Evolutionary conservation across 1,140 invertebrate species (phyloP).

Genomic region (Drosophila sp.): DNA sequence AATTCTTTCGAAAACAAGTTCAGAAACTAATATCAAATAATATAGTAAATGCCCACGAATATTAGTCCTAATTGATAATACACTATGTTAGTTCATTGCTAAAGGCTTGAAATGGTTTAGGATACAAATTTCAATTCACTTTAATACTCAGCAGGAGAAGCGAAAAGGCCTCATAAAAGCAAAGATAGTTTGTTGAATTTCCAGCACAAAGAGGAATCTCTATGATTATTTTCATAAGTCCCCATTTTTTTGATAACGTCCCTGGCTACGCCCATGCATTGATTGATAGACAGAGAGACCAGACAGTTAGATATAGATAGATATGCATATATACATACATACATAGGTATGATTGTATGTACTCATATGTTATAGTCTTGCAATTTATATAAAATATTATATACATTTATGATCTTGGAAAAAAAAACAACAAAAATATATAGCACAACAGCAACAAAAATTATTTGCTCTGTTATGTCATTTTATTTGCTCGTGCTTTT

Average conservation of each 20-base stretch:
- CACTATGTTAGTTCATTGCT: too few species aligned
- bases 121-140: too few species aligned
- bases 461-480: conserved; percentile 76
- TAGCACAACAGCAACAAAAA: conserved; percentile 27
- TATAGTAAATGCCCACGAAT: too few species aligned
- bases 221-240: too few species aligned
- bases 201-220: too few species aligned
- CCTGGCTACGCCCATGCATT: conserved; percentile 14
- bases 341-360: not conserved
- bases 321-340: conserved; percentile 21
- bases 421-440: conserved; percentile 13
- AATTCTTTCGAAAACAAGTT: too few species aligned
- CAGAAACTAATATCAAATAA: too few species aligned
- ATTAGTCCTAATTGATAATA: too few species aligned
- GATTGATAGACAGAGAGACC: conserved; percentile 24
- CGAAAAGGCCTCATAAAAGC: too few species aligned
- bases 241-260: not conserved
- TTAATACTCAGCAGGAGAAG: too few species aligned
- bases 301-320: conserved; percentile 39
- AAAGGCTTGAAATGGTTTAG: too few species aligned
- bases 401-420: conserved; percentile 41
- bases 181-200: too few species aligned
- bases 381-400: conserved; percentile 16
- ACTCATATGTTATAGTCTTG: not conserved
- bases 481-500: conserved; percentile 49